These are phyloP conservation scores for Orchesella flavescens DNA, from an alignment of 2,888 invertebrate species.

Conservation along the genomic window DNA sequence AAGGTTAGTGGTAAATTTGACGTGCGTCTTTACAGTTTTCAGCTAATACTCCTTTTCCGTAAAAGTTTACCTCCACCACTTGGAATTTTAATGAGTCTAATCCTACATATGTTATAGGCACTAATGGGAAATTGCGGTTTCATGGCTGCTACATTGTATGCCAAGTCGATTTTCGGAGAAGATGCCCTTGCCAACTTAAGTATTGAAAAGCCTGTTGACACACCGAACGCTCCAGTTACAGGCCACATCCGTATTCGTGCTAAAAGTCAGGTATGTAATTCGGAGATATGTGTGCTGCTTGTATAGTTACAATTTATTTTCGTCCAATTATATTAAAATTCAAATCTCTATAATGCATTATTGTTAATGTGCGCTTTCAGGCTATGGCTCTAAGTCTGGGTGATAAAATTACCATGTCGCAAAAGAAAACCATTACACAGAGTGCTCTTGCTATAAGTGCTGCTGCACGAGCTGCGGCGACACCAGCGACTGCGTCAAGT, in stretches of 20 bases:
- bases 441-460: constrained; percentile 24
- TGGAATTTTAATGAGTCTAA: constrained; percentile 11
- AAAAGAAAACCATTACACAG: constrained; percentile 78
- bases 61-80: too few species aligned
- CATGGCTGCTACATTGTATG: constrained; percentile 99
- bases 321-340: too few species aligned
- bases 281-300: background rate
- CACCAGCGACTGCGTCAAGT: background rate
- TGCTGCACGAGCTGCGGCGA: constrained; percentile 14
- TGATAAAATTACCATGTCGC: constrained; percentile 96
- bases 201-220: constrained; percentile 94
- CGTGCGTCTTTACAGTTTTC: background rate
- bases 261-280: constrained; percentile 89
- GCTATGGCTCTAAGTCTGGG: constrained; percentile 99
- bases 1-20: constrained; percentile 78
- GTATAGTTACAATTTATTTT: background rate
- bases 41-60: too few species aligned
- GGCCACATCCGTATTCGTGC: constrained; percentile 98
- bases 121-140: constrained; percentile 98
- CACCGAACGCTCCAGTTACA: constrained; percentile 89
- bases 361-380: constrained; percentile 76
- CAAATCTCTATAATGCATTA: too few species aligned
- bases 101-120: constrained; percentile 77
- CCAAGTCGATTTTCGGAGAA: constrained; percentile 97
- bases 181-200: constrained; percentile 99